Evolutionary conservation across 2,888 invertebrate species (phyloP).

Genomic region (Tyria jacobaeae): DNA sequence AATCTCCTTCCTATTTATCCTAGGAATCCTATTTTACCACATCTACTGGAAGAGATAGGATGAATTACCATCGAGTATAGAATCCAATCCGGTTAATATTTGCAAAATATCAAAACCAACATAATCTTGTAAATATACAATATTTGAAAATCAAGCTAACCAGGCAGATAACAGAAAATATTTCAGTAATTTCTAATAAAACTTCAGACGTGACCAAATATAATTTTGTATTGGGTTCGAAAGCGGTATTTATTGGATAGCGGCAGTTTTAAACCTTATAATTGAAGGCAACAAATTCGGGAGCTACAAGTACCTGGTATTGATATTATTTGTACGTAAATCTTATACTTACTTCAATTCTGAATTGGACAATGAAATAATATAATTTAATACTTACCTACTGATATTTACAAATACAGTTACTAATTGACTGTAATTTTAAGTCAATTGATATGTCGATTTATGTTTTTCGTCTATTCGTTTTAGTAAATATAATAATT

Average conservation of each 20-base stretch:
- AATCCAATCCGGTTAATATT: too few relatives aligned
- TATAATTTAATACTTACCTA: not conserved
- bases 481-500: too few relatives aligned
- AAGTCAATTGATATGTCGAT: not conserved
- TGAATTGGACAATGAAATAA: not conserved
- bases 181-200: not conserved
- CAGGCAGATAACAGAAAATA: too few relatives aligned
- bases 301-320: conserved; percentile 1
- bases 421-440: not conserved
- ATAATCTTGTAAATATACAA: too few relatives aligned
- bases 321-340: conserved; percentile 9
- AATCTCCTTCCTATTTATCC: too few relatives aligned
- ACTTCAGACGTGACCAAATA: conserved; percentile 1
- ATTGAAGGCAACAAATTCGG: not conserved
- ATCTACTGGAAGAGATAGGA: too few relatives aligned
- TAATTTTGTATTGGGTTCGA: not conserved
- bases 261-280: conserved; percentile 11
- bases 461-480: not conserved
- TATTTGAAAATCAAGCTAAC: too few relatives aligned
- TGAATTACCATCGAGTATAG: too few relatives aligned
- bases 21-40: too few relatives aligned
- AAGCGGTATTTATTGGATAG: not conserved
- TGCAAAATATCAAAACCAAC: too few relatives aligned
- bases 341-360: not conserved
- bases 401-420: not conserved